These are phyloP conservation scores for Heloderma charlesbogerti DNA, from an alignment of 2,113 vertebrate genomes.

Conservation along the genomic window DNA sequence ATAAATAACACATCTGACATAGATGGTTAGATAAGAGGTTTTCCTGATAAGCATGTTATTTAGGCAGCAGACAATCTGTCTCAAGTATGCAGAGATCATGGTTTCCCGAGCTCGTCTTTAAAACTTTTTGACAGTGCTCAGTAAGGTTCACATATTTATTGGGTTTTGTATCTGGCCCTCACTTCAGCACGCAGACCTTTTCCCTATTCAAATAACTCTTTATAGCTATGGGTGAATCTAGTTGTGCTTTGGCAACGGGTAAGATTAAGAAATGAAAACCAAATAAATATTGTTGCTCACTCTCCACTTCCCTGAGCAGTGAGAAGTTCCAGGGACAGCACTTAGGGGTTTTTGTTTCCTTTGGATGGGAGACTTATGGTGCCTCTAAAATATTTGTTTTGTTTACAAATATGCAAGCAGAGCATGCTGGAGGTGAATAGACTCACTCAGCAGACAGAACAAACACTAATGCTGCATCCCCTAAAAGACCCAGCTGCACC, in stretches of 20 bases:
- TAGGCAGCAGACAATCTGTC: background rate
- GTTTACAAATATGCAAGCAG: background rate
- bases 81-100: background rate
- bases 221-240: background rate
- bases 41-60: background rate
- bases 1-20: background rate
- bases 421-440: background rate
- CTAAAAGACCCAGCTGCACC: background rate
- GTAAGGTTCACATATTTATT: background rate
- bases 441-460: background rate
- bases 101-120: background rate
- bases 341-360: background rate
- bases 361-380: background rate
- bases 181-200: background rate
- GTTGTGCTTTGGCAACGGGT: background rate
- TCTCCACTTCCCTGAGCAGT: background rate
- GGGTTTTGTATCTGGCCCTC: slow-evolving; percentile 1
- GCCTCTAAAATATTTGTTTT: background rate
- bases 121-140: slow-evolving; percentile 9
- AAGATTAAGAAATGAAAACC: background rate
- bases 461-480: background rate
- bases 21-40: background rate
- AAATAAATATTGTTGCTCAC: background rate
- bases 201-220: background rate
- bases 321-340: background rate